Evolutionary conservation across 2,797 vertebrate genomes (phyloP).

Genomic region (Adrianichthys oophorus): DNA sequence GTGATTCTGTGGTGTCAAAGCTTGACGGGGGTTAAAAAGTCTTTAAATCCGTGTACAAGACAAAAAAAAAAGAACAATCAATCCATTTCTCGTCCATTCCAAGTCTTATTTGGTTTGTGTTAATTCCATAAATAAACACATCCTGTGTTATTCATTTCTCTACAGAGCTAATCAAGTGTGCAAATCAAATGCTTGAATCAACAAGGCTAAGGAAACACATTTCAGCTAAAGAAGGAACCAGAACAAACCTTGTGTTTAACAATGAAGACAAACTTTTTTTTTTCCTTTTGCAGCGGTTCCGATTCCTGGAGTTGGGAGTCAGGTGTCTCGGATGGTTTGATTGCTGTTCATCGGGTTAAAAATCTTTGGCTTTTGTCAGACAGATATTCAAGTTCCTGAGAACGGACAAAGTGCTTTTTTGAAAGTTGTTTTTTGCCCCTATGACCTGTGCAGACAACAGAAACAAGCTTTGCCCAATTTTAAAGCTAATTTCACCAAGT

Average conservation of each 20-base stretch:
- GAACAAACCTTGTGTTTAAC: conserved; percentile 58
- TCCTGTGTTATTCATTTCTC: conserved; percentile 32
- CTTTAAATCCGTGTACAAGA: conserved; percentile 45
- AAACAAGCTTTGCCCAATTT: too few relatives aligned
- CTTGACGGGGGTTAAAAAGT: conserved; percentile 31
- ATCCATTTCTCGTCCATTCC: conserved; percentile 26
- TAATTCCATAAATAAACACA: conserved; percentile 58
- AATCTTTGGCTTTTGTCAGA: too few relatives aligned
- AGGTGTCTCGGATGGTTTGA: too few relatives aligned
- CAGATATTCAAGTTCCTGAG: too few relatives aligned
- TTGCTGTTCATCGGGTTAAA: too few relatives aligned
- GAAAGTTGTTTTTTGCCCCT: too few relatives aligned
- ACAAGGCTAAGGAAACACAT: conserved; percentile 70
- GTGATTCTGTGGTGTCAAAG: conserved; percentile 29
- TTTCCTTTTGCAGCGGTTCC: too few relatives aligned
- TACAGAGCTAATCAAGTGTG: conserved; percentile 74
- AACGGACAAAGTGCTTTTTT: too few relatives aligned
- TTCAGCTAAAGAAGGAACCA: conserved; percentile 64
- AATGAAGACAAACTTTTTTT: conserved; percentile 42
- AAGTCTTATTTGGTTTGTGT: conserved; percentile 37
- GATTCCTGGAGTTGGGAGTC: too few relatives aligned
- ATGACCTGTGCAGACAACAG: too few relatives aligned
- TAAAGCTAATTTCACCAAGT: too few relatives aligned
- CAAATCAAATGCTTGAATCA: conserved; percentile 74
- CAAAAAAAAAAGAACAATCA: conserved; percentile 43